A percentile compares a stretch with the other conserved stretches of the same genome.
Conservation (phyloP, 2,113 vertebrate species). For the Callithrix jacchus region DNA sequence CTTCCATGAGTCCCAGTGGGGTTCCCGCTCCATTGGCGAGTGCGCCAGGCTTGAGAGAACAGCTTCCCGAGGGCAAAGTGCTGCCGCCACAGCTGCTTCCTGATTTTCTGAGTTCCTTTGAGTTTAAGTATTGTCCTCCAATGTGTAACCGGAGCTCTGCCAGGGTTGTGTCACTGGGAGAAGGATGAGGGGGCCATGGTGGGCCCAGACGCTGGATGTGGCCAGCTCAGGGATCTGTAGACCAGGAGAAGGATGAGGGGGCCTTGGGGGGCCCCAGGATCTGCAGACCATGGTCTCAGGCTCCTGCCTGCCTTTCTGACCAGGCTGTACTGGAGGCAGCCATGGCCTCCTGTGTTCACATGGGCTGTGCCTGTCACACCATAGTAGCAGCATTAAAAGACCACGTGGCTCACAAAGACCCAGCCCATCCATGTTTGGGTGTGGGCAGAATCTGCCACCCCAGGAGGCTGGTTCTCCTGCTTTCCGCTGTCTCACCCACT, state of each 20-base stretch:
- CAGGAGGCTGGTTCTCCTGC: not conserved
- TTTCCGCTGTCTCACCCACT: not conserved
- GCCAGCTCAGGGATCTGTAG: too few relatives aligned
- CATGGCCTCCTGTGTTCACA: not conserved
- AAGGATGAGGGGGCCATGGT: not conserved
- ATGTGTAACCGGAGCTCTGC: too few relatives aligned
- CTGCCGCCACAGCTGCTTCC: too few relatives aligned
- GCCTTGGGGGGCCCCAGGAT: not conserved
- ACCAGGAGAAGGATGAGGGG: not conserved
- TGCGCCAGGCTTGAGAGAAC: not conserved
- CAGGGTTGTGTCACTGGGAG: not conserved
- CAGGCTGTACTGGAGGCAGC: too few relatives aligned
- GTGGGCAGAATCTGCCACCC: not conserved
- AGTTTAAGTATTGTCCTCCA: not conserved
- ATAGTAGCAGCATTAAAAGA: fast-evolving
- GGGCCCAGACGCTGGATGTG: too few relatives aligned
- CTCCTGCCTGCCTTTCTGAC: not conserved
- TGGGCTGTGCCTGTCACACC: not conserved
- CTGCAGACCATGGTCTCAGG: too few relatives aligned
- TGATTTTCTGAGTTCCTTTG: not conserved
- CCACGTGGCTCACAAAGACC: not conserved
- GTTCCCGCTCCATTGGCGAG: not conserved
- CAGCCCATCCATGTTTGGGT: too few relatives aligned
- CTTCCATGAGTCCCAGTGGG: not conserved
- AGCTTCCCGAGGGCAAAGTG: too few relatives aligned